A percentile compares a stretch with the other conserved stretches of the same genome.
Evolutionary conservation across 2,113 vertebrate species (phyloP).

Genomic region (Herpailurus yagouaroundi): DNA sequence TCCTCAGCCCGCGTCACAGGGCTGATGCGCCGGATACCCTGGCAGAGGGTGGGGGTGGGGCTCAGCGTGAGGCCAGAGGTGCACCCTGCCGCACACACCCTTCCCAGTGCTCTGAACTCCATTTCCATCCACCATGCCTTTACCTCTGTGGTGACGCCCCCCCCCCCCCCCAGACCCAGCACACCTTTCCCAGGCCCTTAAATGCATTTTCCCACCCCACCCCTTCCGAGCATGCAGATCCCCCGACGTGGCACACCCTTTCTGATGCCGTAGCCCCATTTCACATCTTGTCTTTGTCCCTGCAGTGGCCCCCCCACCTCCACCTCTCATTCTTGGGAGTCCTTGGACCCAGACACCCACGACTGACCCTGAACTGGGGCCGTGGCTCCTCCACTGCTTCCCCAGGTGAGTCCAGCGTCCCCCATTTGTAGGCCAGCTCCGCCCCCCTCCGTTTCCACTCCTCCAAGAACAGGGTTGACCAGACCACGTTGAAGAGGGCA

Average conservation of each 20-base stretch:
- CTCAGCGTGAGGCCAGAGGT: neutral
- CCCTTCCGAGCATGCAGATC: fast-evolving
- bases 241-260: neutral
- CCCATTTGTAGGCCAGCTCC: conserved; percentile 98
- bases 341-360: neutral
- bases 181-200: neutral
- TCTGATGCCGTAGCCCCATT: neutral
- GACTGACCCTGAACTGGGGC: conserved; percentile 95
- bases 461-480: conserved; percentile 97
- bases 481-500: conserved; percentile 97
- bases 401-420: conserved; percentile 92
- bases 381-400: conserved; percentile 96
- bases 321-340: neutral
- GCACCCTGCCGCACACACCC: neutral
- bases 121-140: neutral
- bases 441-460: conserved; percentile 97
- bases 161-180: neutral
- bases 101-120: neutral
- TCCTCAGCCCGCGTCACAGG: conserved; percentile 95
- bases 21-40: conserved; percentile 95
- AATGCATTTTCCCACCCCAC: neutral
- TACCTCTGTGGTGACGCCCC: neutral
- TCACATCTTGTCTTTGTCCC: neutral
- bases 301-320: neutral
- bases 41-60: fast-evolving